Percentiles rank a stretch among this genome's conserved stretches.
Evolutionary conservation across 2,113 vertebrate species (phyloP).

Genomic region (Harpagus bidentatus): DNA sequence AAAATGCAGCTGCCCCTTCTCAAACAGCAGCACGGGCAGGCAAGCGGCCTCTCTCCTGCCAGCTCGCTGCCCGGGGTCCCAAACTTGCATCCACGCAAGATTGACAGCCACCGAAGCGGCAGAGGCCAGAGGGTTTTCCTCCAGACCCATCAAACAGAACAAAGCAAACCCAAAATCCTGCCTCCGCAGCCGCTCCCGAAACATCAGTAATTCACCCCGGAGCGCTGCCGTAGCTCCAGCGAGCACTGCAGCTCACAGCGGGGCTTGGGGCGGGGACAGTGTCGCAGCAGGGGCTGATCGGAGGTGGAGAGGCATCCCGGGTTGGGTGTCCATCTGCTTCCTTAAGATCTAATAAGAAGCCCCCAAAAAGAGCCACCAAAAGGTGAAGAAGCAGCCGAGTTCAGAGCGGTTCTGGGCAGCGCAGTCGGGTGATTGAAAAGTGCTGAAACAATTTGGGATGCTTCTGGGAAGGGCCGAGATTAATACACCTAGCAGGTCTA

Average conservation of each 20-base stretch:
- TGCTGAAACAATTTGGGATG: not conserved
- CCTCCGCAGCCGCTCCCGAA: not conserved
- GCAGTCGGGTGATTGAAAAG: not conserved
- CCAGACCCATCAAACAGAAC: not conserved
- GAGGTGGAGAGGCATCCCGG: not conserved
- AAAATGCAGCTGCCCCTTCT: not conserved
- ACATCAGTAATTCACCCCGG: constrained; percentile 39
- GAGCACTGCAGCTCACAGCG: accelerated
- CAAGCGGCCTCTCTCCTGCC: not conserved
- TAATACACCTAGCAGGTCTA: not conserved
- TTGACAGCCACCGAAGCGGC: not conserved
- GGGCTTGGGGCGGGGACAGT: not conserved
- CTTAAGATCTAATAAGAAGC: not conserved
- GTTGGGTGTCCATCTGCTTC: not conserved
- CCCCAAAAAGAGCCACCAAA: not conserved
- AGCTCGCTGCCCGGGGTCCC: not conserved
- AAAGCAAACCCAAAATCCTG: not conserved
- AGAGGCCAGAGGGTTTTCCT: not conserved
- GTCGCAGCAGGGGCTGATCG: not conserved
- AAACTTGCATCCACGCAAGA: not conserved
- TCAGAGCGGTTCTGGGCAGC: not conserved
- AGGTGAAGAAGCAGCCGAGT: not conserved
- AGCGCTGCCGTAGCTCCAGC: constrained; percentile 18
- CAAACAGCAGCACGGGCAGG: not conserved
- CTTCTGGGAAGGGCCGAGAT: not conserved